phyloP scores from a whole-genome alignment of 2,113 vertebrate species.

The Thinocorus orbignyianus region DNA sequence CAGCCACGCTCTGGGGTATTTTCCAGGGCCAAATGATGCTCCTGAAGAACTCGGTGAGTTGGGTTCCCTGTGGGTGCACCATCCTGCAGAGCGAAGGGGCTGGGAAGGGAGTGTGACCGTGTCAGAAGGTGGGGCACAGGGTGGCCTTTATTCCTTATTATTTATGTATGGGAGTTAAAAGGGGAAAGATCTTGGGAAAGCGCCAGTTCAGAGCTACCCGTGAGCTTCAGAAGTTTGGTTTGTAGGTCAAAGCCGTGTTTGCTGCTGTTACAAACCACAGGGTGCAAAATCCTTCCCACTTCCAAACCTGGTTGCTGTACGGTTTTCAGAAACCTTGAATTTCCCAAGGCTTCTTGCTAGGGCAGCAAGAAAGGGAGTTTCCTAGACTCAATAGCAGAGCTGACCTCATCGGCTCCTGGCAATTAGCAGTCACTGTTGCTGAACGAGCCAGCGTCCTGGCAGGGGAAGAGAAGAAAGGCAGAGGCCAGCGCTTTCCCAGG shows the following conservation, averaged over 20 bases:
- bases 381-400: background rate
- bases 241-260: background rate
- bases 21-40: background rate
- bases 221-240: background rate
- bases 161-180: background rate
- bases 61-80: rapidly evolving
- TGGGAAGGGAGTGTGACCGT: rapidly evolving
- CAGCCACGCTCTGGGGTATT: rapidly evolving
- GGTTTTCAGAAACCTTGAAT: background rate
- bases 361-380: background rate
- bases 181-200: background rate
- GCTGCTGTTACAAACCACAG: background rate
- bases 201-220: background rate
- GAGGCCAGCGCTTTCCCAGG: background rate
- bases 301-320: background rate
- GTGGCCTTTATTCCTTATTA: background rate
- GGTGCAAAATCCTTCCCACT: background rate
- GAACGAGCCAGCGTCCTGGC: background rate
- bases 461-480: background rate
- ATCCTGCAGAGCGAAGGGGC: background rate
- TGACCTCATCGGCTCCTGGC: slow-evolving; percentile 27
- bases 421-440: background rate
- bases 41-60: rapidly evolving
- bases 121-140: rapidly evolving
- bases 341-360: background rate